A percentile compares a stretch with the other conserved stretches of the same genome.
These are phyloP conservation scores for Miichthys miiuy DNA, from an alignment of 2,797 vertebrate species.

Conservation along the genomic window DNA sequence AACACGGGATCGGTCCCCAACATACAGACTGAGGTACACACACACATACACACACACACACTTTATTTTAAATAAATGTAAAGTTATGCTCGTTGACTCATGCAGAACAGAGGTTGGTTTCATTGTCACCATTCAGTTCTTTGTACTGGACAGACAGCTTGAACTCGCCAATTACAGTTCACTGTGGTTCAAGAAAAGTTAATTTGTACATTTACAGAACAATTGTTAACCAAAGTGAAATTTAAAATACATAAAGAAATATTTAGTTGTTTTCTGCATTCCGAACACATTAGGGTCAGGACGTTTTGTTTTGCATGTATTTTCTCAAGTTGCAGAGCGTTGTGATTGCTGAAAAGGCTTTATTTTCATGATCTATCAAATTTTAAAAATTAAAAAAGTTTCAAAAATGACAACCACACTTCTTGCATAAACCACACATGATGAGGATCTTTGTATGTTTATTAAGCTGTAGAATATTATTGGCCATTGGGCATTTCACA, in stretches of 20 bases:
- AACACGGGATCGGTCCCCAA: conserved; percentile 92
- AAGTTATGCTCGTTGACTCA: not conserved
- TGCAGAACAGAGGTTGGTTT: not conserved
- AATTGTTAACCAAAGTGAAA: not conserved
- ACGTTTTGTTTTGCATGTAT: too few relatives aligned
- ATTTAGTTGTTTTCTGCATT: too few relatives aligned
- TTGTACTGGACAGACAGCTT: not conserved
- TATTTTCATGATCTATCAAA: too few relatives aligned
- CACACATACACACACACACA: not conserved
- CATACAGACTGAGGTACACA: conserved; percentile 89
- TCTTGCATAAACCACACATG: not conserved
- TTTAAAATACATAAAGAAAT: not conserved
- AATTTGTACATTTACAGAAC: not conserved
- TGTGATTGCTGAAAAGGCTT: too few relatives aligned
- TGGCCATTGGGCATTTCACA: too few relatives aligned
- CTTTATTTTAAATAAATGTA: not conserved
- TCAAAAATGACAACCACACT: too few relatives aligned
- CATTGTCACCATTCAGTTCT: not conserved
- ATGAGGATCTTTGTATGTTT: not conserved
- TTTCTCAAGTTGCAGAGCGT: too few relatives aligned
- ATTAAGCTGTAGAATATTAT: not conserved
- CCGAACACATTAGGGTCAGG: too few relatives aligned
- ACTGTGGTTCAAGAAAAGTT: not conserved
- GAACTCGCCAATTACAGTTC: conserved; percentile 45
- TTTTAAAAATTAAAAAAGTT: too few relatives aligned